These are phyloP conservation scores for Percopsis transmontana DNA, from an alignment of 2,113 vertebrate species.

Conservation along the genomic window DNA sequence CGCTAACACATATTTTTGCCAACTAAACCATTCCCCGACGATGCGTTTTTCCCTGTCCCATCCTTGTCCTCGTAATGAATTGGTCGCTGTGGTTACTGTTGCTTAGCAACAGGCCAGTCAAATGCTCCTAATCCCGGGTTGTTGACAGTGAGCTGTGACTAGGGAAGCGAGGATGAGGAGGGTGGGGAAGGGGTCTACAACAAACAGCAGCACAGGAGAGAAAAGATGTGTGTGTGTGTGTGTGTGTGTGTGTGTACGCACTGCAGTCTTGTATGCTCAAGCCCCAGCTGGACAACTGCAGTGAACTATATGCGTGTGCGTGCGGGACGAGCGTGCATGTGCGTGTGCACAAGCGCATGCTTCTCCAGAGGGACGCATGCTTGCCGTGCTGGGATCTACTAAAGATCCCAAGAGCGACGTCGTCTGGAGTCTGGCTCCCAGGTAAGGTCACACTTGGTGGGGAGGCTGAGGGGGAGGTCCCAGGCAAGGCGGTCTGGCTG, in stretches of 20 bases:
- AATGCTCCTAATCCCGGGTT: constrained; percentile 81
- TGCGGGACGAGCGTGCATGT: not conserved
- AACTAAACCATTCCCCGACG: constrained; percentile 69
- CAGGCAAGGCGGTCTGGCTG: too few species aligned
- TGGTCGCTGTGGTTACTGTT: constrained; percentile 74
- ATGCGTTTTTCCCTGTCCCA: constrained; percentile 73
- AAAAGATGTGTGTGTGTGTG: constrained; percentile 41
- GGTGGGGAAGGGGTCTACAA: constrained; percentile 41
- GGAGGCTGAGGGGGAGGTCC: too few species aligned
- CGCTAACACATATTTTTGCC: constrained; percentile 56
- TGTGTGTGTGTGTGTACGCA: constrained; percentile 26
- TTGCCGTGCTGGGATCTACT: too few species aligned
- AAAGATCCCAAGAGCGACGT: too few species aligned
- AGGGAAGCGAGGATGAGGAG: constrained; percentile 49
- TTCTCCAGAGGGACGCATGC: not conserved
- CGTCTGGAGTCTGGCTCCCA: too few species aligned
- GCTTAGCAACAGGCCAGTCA: constrained; percentile 81
- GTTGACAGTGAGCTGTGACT: constrained; percentile 82
- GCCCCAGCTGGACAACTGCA: too few species aligned
- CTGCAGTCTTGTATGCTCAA: too few species aligned
- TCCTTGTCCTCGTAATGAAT: constrained; percentile 79
- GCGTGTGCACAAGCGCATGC: constrained; percentile 1
- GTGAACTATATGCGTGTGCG: constrained; percentile 23
- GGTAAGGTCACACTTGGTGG: too few species aligned
- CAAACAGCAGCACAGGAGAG: constrained; percentile 46